These are phyloP conservation scores for Hyperopisus bebe DNA, from an alignment of 2,113 vertebrate genomes.

Conservation along the genomic window DNA sequence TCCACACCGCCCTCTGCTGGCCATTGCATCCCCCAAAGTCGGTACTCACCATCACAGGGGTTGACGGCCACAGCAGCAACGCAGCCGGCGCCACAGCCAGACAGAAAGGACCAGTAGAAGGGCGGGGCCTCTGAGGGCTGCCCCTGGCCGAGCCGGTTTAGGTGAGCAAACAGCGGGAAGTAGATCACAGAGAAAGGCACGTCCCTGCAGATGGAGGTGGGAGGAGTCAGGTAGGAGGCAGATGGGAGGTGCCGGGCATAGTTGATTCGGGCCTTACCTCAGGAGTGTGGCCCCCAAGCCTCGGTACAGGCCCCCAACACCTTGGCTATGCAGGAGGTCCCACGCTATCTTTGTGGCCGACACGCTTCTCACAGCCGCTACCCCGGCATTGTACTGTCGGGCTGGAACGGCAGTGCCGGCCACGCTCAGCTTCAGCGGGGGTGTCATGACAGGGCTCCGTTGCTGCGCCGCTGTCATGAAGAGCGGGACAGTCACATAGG, in stretches of 20 bases:
- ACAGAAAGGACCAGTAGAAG: constrained; percentile 69
- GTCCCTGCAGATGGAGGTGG: constrained; percentile 51
- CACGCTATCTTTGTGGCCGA: constrained; percentile 66
- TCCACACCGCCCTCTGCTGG: neutral
- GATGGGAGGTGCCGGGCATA: neutral
- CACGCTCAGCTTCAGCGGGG: constrained; percentile 55
- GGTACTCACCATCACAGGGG: constrained; percentile 67
- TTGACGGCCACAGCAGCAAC: constrained; percentile 64
- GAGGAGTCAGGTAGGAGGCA: neutral
- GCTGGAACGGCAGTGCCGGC: constrained; percentile 51
- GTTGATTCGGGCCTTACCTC: constrained; percentile 47
- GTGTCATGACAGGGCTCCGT: constrained; percentile 48
- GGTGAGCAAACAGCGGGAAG: constrained; percentile 71
- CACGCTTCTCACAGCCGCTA: constrained; percentile 41
- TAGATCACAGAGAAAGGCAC: constrained; percentile 73
- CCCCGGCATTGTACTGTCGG: constrained; percentile 56
- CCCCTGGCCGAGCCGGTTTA: constrained; percentile 62
- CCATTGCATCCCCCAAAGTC: neutral
- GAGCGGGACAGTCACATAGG: neutral
- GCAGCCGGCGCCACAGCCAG: constrained; percentile 62
- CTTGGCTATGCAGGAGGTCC: constrained; percentile 64
- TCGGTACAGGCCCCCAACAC: constrained; percentile 63
- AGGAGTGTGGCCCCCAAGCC: constrained; percentile 69
- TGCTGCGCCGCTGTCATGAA: constrained; percentile 59
- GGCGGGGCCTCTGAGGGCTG: constrained; percentile 52